phyloP scores from a whole-genome alignment of 2,113 vertebrate genomes.

The Axis porcinus region DNA sequence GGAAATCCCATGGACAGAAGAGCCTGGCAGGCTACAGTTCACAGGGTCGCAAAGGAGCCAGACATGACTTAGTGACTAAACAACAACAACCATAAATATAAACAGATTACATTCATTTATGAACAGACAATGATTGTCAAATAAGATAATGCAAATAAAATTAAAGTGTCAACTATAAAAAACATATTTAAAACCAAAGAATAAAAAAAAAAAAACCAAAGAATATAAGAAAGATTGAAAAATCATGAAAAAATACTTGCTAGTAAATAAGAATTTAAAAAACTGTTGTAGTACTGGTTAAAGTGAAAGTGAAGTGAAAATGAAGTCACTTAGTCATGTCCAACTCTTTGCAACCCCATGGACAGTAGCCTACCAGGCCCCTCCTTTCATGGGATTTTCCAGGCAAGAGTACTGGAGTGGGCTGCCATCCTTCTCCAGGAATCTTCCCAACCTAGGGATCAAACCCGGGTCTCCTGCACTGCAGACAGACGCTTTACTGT shows the following conservation, averaged over 20 bases:
- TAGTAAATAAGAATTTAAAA: background rate
- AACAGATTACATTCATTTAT: background rate
- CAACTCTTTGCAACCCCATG: background rate
- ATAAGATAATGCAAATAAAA: background rate
- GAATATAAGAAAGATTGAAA: background rate
- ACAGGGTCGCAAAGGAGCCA: background rate
- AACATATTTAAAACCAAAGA: background rate
- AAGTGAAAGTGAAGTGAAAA: background rate
- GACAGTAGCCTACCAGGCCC: background rate
- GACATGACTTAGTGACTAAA: background rate
- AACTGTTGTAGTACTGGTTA: background rate
- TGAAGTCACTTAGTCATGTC: background rate
- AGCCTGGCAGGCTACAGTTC: background rate
- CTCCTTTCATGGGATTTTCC: background rate
- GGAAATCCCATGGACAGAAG: background rate
- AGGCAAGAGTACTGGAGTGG: background rate
- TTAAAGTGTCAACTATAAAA: background rate
- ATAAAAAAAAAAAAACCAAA: background rate
- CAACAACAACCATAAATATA: background rate
- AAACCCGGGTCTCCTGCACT: fast-evolving
- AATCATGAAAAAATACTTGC: background rate
- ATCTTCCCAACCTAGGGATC: background rate
- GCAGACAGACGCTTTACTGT: background rate
- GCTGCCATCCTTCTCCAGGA: background rate
- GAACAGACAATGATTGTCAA: background rate